Conservation (phyloP, 2,888 invertebrate species). For the Eulithis prunata region DNA sequence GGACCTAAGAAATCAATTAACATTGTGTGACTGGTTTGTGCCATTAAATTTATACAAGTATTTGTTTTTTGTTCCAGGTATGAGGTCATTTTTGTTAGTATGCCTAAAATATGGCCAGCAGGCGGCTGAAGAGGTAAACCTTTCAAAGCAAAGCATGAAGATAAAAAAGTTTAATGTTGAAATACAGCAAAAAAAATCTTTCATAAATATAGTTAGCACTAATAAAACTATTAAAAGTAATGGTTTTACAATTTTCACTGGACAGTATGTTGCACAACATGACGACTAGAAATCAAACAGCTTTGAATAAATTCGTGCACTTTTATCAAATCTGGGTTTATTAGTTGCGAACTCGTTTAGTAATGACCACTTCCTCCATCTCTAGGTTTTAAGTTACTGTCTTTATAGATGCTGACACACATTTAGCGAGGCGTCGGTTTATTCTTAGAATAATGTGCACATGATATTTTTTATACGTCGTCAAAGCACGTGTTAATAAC, state of each 20-base stretch:
- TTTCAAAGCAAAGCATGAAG: conserved; percentile 17
- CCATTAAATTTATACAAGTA: conserved; percentile 5
- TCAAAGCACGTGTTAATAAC: conserved; percentile 64
- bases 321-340: conserved; percentile 58
- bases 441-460: conserved; percentile 62
- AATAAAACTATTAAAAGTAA: conserved; percentile 32
- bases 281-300: conserved; percentile 33
- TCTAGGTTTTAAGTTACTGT: conserved; percentile 60
- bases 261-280: conserved; percentile 35
- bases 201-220: conserved; percentile 22
- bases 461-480: conserved; percentile 44
- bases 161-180: conserved; percentile 21
- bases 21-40: too few species aligned
- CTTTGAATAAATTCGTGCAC: conserved; percentile 43
- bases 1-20: conserved; percentile 17
- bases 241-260: conserved; percentile 35
- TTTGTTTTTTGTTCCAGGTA: conserved; percentile 27
- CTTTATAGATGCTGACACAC: conserved; percentile 63
- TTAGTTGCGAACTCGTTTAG: conserved; percentile 57
- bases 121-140: conserved; percentile 14
- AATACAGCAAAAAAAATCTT: conserved; percentile 23
- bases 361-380: conserved; percentile 65
- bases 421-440: conserved; percentile 55
- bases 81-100: conserved; percentile 27
- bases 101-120: conserved; percentile 7